phyloP scores from a whole-genome alignment of 2,797 vertebrate genomes.

The Microctenopoma lineatum region DNA sequence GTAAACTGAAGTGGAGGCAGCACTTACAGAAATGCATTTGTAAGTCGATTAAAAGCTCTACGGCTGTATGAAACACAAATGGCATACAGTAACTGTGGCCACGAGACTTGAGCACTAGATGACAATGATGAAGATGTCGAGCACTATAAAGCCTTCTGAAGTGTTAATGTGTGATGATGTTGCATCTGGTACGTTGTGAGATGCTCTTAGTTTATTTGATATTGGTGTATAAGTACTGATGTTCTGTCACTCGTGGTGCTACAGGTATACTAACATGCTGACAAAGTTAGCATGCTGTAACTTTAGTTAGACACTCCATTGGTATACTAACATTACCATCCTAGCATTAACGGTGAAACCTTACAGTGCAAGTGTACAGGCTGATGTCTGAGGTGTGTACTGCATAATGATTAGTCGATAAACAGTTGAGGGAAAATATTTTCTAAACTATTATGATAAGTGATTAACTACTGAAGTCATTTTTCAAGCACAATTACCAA shows the following conservation, averaged over 20 bases:
- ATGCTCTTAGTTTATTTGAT: background rate
- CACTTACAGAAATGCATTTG: background rate
- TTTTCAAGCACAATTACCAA: too few relatives aligned
- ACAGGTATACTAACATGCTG: too few relatives aligned
- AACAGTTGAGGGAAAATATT: too few relatives aligned
- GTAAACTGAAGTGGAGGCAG: background rate
- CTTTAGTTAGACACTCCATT: too few relatives aligned
- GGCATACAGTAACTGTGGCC: background rate
- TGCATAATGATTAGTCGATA: too few relatives aligned
- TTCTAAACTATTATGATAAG: too few relatives aligned
- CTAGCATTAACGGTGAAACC: too few relatives aligned
- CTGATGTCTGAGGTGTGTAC: too few relatives aligned
- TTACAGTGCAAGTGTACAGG: too few relatives aligned
- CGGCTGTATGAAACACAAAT: conserved; percentile 24
- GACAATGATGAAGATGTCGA: background rate
- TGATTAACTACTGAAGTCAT: too few relatives aligned
- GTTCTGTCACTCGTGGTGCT: background rate
- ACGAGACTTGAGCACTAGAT: conserved; percentile 7
- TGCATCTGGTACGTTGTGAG: background rate
- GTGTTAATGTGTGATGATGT: background rate
- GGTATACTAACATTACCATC: too few relatives aligned
- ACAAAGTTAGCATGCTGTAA: too few relatives aligned
- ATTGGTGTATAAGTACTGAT: background rate
- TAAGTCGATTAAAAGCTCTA: background rate
- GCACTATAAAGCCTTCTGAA: conserved; percentile 25